Percentiles rank a stretch among this genome's conserved stretches.
These are phyloP conservation scores for Campylomormyrus numenius DNA, from an alignment of 2,113 vertebrate species.

Conservation along the genomic window DNA sequence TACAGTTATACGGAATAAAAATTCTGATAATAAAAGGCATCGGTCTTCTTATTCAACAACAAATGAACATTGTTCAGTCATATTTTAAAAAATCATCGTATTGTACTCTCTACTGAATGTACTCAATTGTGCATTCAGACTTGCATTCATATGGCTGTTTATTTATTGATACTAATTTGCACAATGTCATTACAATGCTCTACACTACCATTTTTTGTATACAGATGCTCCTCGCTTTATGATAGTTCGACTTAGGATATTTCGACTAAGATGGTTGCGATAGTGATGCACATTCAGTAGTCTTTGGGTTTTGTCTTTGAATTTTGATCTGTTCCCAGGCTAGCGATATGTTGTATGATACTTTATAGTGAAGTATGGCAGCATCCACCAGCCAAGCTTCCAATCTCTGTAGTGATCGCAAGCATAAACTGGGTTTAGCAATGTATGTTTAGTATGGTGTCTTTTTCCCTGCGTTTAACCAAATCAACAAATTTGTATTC, in stretches of 20 bases:
- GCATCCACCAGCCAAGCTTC: background rate
- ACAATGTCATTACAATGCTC: background rate
- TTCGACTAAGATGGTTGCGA: background rate
- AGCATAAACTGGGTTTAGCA: background rate
- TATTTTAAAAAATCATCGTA: background rate
- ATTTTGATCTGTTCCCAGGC: background rate
- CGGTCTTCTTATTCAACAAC: background rate
- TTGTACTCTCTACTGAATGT: background rate
- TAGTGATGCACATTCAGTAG: background rate
- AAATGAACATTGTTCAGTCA: background rate
- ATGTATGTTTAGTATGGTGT: background rate
- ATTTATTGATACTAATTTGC: background rate
- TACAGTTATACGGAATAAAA: background rate
- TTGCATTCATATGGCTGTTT: background rate
- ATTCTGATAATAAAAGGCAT: background rate
- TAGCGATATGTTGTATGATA: background rate
- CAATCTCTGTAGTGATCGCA: background rate
- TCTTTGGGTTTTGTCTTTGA: background rate
- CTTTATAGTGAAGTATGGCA: background rate
- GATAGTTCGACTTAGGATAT: background rate
- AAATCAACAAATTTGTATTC: background rate
- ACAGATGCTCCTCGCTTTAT: background rate
- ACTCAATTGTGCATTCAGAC: background rate
- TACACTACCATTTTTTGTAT: background rate
- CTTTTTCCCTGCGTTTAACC: background rate